These are phyloP conservation scores for Ephestia elutella DNA, from an alignment of 1,140 invertebrate genomes.

Conservation along the genomic window DNA sequence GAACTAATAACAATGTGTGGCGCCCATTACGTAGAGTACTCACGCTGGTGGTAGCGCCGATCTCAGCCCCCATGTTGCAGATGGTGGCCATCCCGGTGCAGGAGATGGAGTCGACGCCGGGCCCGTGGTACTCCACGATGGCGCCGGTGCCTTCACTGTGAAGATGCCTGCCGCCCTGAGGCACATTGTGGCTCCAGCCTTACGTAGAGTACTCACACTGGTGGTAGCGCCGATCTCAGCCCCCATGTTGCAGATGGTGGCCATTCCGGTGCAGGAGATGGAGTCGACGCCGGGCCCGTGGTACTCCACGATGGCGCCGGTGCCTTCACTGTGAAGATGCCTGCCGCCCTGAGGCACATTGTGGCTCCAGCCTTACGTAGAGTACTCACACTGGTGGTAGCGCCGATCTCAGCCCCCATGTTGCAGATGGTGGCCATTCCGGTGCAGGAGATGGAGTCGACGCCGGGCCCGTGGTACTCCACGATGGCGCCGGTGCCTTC, in stretches of 20 bases:
- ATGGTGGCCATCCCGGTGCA: conserved; percentile 99
- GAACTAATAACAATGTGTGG: too few relatives aligned
- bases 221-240: too few relatives aligned
- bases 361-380: conserved; percentile 90
- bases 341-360: conserved; percentile 97
- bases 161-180: conserved; percentile 92
- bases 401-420: conserved; percentile 99
- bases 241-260: too few relatives aligned
- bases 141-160: conserved; percentile 96
- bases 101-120: conserved; percentile 97
- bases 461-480: conserved; percentile 98
- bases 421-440: conserved; percentile 99
- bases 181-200: conserved; percentile 99
- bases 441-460: conserved; percentile 98
- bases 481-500: conserved; percentile 99
- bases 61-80: conserved; percentile 99
- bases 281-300: too few relatives aligned
- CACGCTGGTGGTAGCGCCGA: conserved; percentile 97
- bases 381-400: conserved; percentile 89
- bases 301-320: too few relatives aligned
- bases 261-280: too few relatives aligned
- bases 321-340: conserved; percentile 91
- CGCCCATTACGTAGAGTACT: conserved; percentile 82
- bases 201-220: too few relatives aligned
- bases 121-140: conserved; percentile 98